Base-by-base conservation (phyloP, 2,113 vertebrate species). In the Prinia subflava region DNA sequence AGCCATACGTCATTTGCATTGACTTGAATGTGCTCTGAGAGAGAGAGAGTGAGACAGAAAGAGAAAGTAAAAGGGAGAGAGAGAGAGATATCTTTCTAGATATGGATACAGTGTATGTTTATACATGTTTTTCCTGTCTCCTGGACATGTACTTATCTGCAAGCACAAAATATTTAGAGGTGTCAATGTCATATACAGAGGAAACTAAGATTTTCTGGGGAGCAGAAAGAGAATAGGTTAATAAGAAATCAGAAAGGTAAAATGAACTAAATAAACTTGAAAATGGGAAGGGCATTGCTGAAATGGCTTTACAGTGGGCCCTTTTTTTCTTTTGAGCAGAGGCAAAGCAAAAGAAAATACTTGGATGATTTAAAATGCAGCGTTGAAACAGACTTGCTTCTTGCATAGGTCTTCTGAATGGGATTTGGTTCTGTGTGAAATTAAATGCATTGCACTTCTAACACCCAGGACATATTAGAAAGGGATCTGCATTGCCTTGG, bases 351-450 rank as follows among this genome's bases (percentile, higher is more conserved):
- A 90, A 90, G 69, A 87, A 93, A 92, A 95, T 83, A 89, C 82
- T 90, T 82, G 46, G 68, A 62, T 80, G 25, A 68, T 83, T 91
- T 95, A 83, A 95, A 96, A 97, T 86, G 63, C 82, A 94, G 80
- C 18, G 4, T 76, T 7, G 8, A 81, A 96, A 57, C 73, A 91
- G 77, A 30, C 55, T 91, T 77, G 39, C 50, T 89, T 95, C 77
- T 88, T 90, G 76, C 56, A 57, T 71, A 90, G 87, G 83, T 65
- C 79, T 93, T 88, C 80, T 94, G 95, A 94, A 96, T 91, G 59
- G 73, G 92, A 96, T 97, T 97, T 96, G 41, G 82, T 83, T 95
- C 83, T 87, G 76, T 94, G 88, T 95, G 95, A 97, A 92, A 97
- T 94, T 78, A 97, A 96, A 91, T 93, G 68, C 35, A 80, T 92